Evolutionary conservation across 1,140 invertebrate genomes (phyloP).

Genomic region (Drosophila mauritiana): DNA sequence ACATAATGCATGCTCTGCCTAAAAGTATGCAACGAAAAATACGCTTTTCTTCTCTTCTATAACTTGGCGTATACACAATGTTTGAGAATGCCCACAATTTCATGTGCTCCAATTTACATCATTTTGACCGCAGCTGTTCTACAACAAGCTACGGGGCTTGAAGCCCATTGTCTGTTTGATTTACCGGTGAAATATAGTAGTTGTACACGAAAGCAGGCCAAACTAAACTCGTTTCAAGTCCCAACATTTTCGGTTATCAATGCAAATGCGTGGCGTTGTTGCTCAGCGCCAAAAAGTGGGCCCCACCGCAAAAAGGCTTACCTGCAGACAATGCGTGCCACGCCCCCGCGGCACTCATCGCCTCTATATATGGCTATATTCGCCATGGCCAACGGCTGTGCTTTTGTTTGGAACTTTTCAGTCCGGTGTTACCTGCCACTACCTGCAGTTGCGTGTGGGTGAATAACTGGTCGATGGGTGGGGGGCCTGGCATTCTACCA

Average conservation of each 20-base stretch:
- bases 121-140: conserved; percentile 12
- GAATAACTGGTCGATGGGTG: conserved; percentile 5
- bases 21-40: not conserved
- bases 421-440: conserved; percentile 20
- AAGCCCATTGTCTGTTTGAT: conserved; percentile 69
- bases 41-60: not conserved
- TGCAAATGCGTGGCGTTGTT: conserved; percentile 63
- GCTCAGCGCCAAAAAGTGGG: conserved; percentile 59
- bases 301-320: conserved; percentile 62
- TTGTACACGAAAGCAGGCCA: conserved; percentile 57
- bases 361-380: not conserved
- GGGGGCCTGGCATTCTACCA: conserved; percentile 5
- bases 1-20: not conserved
- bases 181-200: conserved; percentile 70
- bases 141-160: conserved; percentile 22
- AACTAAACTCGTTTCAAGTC: conserved; percentile 22
- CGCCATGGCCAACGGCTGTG: conserved; percentile 21
- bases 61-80: not conserved
- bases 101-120: not conserved
- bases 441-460: conserved; percentile 39
- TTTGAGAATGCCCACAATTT: not conserved
- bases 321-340: conserved; percentile 63
- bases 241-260: conserved; percentile 69
- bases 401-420: conserved; percentile 46
- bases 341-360: conserved; percentile 46